Conservation (phyloP, 1,140 invertebrate genomes). For the Trichonephila clavipes region DNA sequence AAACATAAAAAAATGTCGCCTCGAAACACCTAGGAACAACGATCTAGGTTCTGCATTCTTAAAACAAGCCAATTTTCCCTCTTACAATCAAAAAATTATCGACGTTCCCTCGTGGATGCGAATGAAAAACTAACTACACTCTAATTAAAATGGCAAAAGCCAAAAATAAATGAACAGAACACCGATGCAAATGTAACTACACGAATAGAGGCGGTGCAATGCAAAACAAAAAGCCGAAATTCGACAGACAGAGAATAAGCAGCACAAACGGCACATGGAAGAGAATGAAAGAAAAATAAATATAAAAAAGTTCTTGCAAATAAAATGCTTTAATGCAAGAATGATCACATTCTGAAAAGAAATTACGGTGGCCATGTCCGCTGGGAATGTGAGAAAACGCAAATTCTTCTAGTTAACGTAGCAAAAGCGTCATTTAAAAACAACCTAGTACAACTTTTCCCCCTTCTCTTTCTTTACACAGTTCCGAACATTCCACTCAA, state of each 20-base stretch:
- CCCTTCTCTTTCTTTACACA: too few species aligned
- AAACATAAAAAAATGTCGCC: too few species aligned
- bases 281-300: neutral
- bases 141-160: neutral
- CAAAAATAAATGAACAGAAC: conserved; percentile 5
- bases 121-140: conserved; percentile 18
- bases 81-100: neutral
- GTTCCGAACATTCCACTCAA: neutral
- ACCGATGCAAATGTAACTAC: neutral
- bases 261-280: neutral
- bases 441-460: neutral
- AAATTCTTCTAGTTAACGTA: conserved; percentile 10
- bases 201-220: neutral
- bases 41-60: neutral
- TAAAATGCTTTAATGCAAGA: conserved; percentile 41
- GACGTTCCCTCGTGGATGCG: neutral
- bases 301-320: neutral
- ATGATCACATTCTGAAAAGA: conserved; percentile 22
- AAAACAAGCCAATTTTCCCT: neutral
- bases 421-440: conserved; percentile 31
- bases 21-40: too few species aligned
- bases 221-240: conserved; percentile 14
- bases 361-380: conserved; percentile 2
- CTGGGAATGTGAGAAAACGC: conserved; percentile 19
- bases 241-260: neutral